Percentiles rank a stretch among this genome's conserved stretches.
Conservation (phyloP, 2,797 vertebrate genomes). For the Falco peregrinus region DNA sequence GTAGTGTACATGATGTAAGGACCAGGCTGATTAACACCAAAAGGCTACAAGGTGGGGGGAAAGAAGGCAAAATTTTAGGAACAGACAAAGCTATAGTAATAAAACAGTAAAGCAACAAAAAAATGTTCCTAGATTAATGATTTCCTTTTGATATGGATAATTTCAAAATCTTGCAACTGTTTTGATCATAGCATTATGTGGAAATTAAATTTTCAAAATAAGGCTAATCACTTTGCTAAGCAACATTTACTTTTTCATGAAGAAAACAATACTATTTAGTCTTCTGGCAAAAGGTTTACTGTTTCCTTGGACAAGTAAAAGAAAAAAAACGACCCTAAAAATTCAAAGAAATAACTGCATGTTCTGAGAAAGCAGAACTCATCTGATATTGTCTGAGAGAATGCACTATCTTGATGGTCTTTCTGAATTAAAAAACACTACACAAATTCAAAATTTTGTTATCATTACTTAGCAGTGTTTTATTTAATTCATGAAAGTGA, state of each 20-base stretch:
- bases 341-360: background rate
- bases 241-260: background rate
- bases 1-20: constrained; percentile 98
- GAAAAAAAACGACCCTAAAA: accelerated
- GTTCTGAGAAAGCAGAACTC: background rate
- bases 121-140: background rate
- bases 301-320: background rate
- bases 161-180: background rate
- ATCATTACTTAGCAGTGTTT: background rate
- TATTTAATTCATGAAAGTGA: background rate
- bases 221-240: background rate
- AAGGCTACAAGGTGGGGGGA: constrained; percentile 81
- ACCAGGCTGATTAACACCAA: constrained; percentile 96
- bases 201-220: constrained; percentile 5
- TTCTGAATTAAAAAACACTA: background rate
- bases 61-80: background rate
- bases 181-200: background rate
- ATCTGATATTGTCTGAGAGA: background rate
- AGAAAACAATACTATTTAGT: background rate
- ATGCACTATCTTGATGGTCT: background rate
- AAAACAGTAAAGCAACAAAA: background rate
- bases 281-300: background rate
- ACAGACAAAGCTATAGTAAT: background rate
- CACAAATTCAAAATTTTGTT: background rate
- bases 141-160: background rate